A percentile compares a stretch with the other conserved stretches of the same genome.
Evolutionary conservation across 2,113 vertebrate species (phyloP).

Genomic region (Oryzias celebensis): DNA sequence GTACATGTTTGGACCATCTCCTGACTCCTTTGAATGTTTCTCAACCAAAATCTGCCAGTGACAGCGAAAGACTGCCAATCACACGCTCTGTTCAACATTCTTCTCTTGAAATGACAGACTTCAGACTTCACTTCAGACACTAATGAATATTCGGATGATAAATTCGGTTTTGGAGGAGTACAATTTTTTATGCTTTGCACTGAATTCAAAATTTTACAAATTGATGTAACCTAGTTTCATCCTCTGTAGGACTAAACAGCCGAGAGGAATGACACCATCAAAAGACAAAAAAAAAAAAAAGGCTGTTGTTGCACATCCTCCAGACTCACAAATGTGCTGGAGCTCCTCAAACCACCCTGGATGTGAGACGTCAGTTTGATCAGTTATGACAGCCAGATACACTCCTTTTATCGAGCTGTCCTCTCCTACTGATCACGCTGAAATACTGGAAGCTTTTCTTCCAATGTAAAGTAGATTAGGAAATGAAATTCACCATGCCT

Average conservation of each 20-base stretch:
- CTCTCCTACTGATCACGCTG: background rate
- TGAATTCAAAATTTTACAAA: background rate
- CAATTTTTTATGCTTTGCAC: too few relatives aligned
- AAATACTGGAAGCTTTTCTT: background rate
- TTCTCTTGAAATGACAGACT: background rate
- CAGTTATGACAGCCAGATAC: constrained; percentile 15
- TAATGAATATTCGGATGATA: too few relatives aligned
- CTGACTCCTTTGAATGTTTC: constrained; percentile 21
- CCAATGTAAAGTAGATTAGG: background rate
- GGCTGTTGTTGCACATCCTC: constrained; percentile 22
- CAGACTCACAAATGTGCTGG: constrained; percentile 17
- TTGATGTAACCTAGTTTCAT: constrained; percentile 38
- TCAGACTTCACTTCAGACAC: background rate
- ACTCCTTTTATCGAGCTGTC: constrained; percentile 19
- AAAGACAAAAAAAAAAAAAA: constrained; percentile 9
- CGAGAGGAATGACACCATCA: constrained; percentile 7
- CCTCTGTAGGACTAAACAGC: constrained; percentile 13
- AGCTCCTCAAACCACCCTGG: constrained; percentile 17
- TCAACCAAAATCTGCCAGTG: constrained; percentile 10
- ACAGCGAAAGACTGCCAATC: constrained; percentile 9
- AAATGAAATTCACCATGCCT: background rate
- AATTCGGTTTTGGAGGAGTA: too few relatives aligned
- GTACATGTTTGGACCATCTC: constrained; percentile 27
- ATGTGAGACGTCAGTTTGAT: constrained; percentile 28
- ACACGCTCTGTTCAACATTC: constrained; percentile 6